Conservation (phyloP, 2,113 vertebrate species). For the Varanus salvator region DNA sequence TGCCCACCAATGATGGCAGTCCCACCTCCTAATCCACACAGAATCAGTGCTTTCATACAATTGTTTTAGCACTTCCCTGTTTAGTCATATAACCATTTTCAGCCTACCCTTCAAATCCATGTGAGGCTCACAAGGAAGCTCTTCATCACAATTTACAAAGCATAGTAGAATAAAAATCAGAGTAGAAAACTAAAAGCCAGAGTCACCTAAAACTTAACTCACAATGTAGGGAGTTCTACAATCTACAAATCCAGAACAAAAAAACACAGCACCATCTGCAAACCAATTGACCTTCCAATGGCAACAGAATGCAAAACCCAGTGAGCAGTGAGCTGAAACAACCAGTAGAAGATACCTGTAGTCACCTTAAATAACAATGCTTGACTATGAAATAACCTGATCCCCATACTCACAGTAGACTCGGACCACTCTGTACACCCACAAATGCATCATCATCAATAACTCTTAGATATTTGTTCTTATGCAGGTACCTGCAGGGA, state of each 20-base stretch:
- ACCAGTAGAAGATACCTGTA: background rate
- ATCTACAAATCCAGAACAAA: background rate
- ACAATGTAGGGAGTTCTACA: background rate
- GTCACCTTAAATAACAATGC: background rate
- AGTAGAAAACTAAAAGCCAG: too few species aligned
- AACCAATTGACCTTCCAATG: background rate
- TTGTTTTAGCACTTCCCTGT: background rate
- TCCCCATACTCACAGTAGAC: constrained; percentile 88
- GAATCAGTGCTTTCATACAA: background rate
- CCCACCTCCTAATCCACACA: background rate
- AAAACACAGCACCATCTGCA: background rate
- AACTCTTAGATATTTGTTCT: constrained; percentile 87
- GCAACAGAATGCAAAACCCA: background rate
- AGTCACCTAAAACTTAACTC: too few species aligned
- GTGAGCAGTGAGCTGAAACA: background rate
- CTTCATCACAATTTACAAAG: background rate
- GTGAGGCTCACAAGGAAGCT: too few species aligned
- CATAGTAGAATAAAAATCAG: background rate
- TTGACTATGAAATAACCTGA: constrained; percentile 15
- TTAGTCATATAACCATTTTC: background rate
- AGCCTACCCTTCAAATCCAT: background rate
- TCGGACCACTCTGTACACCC: constrained; percentile 87
- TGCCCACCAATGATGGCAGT: too few species aligned
- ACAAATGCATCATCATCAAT: constrained; percentile 90
- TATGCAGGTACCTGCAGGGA: constrained; percentile 89